Evolutionary conservation across 2,797 vertebrate species (phyloP).

Genomic region (Sandelia bainsii): DNA sequence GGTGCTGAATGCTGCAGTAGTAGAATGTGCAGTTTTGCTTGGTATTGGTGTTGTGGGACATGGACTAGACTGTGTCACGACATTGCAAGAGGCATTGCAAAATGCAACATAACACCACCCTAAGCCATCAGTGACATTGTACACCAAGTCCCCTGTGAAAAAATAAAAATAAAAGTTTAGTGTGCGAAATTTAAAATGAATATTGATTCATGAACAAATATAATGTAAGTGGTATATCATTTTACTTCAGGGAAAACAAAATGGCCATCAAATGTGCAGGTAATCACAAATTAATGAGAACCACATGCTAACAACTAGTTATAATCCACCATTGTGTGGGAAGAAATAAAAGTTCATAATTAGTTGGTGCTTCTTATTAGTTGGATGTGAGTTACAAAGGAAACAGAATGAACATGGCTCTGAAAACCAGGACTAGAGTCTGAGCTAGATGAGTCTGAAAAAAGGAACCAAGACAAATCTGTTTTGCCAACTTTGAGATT

Average conservation of each 20-base stretch:
- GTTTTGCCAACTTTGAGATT: no score
- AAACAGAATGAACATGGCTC: no score
- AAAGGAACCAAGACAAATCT: no score
- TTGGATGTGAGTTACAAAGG: no score
- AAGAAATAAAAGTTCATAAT: no score
- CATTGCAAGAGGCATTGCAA: conserved; percentile 80
- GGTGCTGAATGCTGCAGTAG: conserved; percentile 2
- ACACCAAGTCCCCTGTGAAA: conserved; percentile 83
- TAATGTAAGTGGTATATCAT: neutral
- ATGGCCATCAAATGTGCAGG: no score
- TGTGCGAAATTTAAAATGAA: neutral
- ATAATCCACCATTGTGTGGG: no score
- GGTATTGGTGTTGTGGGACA: conserved; percentile 54
- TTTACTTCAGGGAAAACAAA: neutral
- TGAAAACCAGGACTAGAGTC: no score
- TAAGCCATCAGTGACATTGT: conserved; percentile 79
- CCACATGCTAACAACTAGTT: no score
- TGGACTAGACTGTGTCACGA: conserved; percentile 60
- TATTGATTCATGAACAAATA: neutral
- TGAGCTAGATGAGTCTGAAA: no score
- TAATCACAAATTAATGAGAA: neutral
- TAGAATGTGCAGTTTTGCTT: neutral
- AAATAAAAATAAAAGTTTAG: neutral
- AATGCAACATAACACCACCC: conserved; percentile 81
- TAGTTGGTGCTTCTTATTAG: no score